phyloP scores from a whole-genome alignment of 2,113 vertebrate genomes.

The Megaceryle maxima region DNA sequence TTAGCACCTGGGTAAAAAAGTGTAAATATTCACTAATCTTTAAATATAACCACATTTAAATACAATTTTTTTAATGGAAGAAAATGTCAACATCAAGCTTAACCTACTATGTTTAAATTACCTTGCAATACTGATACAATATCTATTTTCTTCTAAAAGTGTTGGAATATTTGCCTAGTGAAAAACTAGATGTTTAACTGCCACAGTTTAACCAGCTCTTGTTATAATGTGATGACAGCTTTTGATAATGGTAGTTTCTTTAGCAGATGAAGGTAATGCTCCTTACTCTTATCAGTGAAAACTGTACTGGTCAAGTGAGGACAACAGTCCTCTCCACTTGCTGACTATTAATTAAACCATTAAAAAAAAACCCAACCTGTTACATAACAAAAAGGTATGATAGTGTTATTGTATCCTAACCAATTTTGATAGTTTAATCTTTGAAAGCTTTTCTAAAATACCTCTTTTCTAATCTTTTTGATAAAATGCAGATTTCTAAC shows the following conservation, averaged over 20 bases:
- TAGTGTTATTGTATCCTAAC: background rate
- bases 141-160: background rate
- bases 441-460: background rate
- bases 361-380: background rate
- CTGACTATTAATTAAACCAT: background rate
- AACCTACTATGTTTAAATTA: background rate
- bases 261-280: background rate
- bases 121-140: background rate
- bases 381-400: accelerated
- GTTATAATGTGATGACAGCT: background rate
- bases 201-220: background rate
- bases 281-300: background rate
- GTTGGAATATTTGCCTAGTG: background rate
- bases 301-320: background rate
- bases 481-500: background rate
- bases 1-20: background rate
- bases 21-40: accelerated
- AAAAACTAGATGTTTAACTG: background rate
- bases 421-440: background rate
- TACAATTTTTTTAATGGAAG: background rate
- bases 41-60: background rate
- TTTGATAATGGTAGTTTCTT: background rate
- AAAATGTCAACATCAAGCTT: background rate
- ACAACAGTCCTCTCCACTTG: background rate
- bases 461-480: background rate